Base-by-base conservation (phyloP, 2,797 vertebrate species). In the Typhlichthys eigenmanni region DNA sequence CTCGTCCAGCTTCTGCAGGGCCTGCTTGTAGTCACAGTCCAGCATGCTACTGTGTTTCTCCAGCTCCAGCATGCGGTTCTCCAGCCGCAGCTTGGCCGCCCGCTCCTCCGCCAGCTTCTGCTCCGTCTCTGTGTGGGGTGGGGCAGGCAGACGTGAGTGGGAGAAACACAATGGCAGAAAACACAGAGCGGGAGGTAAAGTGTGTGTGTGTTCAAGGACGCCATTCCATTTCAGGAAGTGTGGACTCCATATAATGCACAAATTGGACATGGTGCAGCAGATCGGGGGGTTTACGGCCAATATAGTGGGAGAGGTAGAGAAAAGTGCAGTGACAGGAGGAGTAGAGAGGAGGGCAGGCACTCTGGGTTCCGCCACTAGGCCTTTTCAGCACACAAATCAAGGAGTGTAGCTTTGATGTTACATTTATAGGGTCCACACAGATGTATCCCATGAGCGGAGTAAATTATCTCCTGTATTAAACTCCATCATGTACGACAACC, bases 1-100 rank as follows among this genome's bases (percentile, higher is more conserved):
- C 80, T 98, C 96, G 0, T 96, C 95, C 13, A 96, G 91, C 80
- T 96, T 99, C 91, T 99, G 98, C 59, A 96, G 93, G 0, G 96
- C 94, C 83, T 99, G 98, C 77, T 99, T 99, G 70, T 98, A 94
- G 86, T 99, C 98, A 4, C 97, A 98, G 87, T 99, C 97, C 78
- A 97, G 88, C 92, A 99, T 94, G 60, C 97, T 99, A 83, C 95
- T 95, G 69, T 92, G 94, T 74, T 98, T 99, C 91, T 99, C 98
- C 79, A 94, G 93, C 78, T 99, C 96, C 71, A 99, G 85, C 62
- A 98, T 88, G 29, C 91, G 84, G 87, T 98, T 98, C 86, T 99
- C 98, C 64, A 99, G 92, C 51, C 94, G 94, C 68, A 96, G 91
- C 76, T 99, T 99, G 49, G 95, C 91, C 13, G 89, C 74, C 67